Base-by-base conservation (phyloP, 2,888 invertebrate species). In the Epicampocera succincta region DNA sequence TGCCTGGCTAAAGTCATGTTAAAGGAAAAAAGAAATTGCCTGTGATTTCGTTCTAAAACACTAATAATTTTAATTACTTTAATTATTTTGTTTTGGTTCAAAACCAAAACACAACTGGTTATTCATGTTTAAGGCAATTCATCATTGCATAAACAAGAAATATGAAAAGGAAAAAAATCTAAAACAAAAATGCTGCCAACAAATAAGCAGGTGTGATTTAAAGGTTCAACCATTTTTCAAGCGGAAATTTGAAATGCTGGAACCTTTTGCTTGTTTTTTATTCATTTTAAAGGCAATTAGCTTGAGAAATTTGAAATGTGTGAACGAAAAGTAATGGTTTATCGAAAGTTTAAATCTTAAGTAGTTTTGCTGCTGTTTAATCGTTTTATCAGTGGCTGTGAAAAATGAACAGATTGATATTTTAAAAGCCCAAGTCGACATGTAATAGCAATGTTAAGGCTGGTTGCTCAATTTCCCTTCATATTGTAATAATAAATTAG, bases 61-160 rank as follows among this genome's bases (percentile, higher is more conserved):
- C 19, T 72, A 56, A 73, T 68, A 63, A 63, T 69, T 38, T 77
- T 77, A 81, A 81, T 81, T 68, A 63, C 63, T 63, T 63, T 73
- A 68, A 68, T 56, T 54, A 44, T 73, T 66, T 40, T 50, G 21
- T 46, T 40, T 56, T 48, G 48, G 29, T 61, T 46, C 15, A 33
- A 48, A 50, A 40, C 50, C 65, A 58, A 5, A 63, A 50, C 44
- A 54, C 42, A 61, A 46, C 21, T 54, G 46, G 54, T 46, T 61
- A 54, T 61, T 38, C 44, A 44, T 60, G 21, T 9, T 50, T 48
- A 42, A 15, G 29, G 40, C 48, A 56, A 61, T 61, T 52, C 61
- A 68, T 44, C 61, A 25, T 61, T 73, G 68, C 29, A 19, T 54
- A 66, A 66, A 46, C 50, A 78, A 60, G 29, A 38, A 52, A 21